These are phyloP conservation scores for Eremobia ochroleuca DNA, from an alignment of 2,888 invertebrate species.

Conservation along the genomic window DNA sequence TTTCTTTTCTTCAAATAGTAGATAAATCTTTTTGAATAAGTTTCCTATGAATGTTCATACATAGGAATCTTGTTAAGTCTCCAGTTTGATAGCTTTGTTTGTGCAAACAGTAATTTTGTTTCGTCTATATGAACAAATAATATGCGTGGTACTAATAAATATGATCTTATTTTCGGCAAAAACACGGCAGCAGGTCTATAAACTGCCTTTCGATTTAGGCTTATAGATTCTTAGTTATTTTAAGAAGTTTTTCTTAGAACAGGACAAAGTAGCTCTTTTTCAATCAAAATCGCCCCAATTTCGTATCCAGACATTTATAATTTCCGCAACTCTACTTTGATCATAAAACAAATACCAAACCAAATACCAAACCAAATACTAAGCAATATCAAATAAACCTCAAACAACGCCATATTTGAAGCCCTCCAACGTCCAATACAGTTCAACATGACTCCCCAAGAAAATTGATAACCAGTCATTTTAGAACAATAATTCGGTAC, in stretches of 20 bases:
- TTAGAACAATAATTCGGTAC: constrained; percentile 73
- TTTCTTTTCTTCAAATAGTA: constrained; percentile 29
- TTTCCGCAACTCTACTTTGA: constrained; percentile 49
- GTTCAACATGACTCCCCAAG: constrained; percentile 50
- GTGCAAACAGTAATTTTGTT: constrained; percentile 59
- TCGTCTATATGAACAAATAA: constrained; percentile 46
- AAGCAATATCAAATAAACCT: constrained; percentile 28
- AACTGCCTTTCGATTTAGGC: neutral
- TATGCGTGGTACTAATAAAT: constrained; percentile 44
- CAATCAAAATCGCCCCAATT: neutral
- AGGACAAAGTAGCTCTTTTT: neutral
- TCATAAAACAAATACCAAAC: constrained; percentile 43
- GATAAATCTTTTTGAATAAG: constrained; percentile 25
- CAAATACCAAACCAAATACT: constrained; percentile 24
- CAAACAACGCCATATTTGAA: constrained; percentile 44
- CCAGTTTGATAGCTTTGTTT: constrained; percentile 55
- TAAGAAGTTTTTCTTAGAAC: neutral
- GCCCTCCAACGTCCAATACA: constrained; percentile 49
- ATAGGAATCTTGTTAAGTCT: constrained; percentile 3
- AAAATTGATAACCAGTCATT: constrained; percentile 77
- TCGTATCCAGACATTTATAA: constrained; percentile 27
- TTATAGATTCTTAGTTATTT: neutral
- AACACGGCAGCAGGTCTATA: neutral
- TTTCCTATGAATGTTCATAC: constrained; percentile 11
- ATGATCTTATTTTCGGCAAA: constrained; percentile 19